Conservation (phyloP, 2,113 vertebrate genomes). For the Cinclus cinclus region DNA sequence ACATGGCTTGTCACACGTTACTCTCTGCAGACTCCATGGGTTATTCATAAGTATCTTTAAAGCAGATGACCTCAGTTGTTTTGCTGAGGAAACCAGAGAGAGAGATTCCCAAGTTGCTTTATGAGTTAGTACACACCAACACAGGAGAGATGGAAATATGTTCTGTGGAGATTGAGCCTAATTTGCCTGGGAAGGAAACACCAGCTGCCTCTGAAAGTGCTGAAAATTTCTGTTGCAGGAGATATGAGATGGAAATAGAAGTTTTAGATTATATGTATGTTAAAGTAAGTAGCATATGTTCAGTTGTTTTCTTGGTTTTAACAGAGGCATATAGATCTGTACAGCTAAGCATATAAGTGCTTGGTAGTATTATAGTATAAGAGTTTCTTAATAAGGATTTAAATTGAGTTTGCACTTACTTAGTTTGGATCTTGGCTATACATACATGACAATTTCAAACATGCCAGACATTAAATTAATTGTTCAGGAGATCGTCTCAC, state of each 20-base stretch:
- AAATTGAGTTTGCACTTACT: not conserved
- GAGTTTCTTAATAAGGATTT: not conserved
- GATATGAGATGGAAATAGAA: slow-evolving; percentile 66
- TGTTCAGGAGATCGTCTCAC: not conserved
- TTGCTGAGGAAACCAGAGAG: slow-evolving; percentile 15
- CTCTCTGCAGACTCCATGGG: slow-evolving; percentile 29
- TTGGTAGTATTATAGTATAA: not conserved
- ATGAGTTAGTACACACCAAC: not conserved
- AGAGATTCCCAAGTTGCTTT: not conserved
- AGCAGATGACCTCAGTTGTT: slow-evolving; percentile 57
- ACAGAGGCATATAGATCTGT: not conserved
- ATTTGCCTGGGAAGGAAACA: not conserved
- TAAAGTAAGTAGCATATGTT: slow-evolving; percentile 77
- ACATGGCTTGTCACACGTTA: slow-evolving; percentile 54
- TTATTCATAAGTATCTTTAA: slow-evolving; percentile 47
- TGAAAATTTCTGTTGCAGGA: not conserved
- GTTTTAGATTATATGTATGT: slow-evolving; percentile 81
- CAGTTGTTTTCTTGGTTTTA: not conserved
- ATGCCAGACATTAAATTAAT: not conserved
- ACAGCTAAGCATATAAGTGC: not conserved
- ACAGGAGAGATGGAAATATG: not conserved
- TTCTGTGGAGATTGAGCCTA: not conserved
- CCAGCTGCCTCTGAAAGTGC: not conserved
- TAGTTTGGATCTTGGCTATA: not conserved
- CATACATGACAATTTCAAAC: not conserved